Conservation (phyloP, 1,140 invertebrate species). For the Atopsyche davidsoni region DNA sequence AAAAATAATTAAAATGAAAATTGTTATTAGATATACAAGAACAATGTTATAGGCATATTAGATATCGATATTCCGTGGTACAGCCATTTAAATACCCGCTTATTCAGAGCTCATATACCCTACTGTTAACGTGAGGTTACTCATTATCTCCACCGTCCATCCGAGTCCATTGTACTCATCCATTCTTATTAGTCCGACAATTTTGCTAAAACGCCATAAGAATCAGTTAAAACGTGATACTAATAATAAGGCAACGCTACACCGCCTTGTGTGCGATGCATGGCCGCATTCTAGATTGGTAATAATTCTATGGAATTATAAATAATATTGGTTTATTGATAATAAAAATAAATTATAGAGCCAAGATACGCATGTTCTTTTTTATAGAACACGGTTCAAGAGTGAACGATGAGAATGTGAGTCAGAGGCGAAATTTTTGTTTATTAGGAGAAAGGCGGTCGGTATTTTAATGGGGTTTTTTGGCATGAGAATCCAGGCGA, state of each 20-base stretch:
- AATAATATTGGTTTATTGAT: conserved; percentile 31
- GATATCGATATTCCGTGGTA: too few species aligned
- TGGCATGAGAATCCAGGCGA: too few species aligned
- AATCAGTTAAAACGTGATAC: conserved; percentile 25
- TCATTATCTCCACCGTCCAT: conserved; percentile 11
- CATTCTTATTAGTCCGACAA: conserved; percentile 7
- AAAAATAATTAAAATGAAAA: too few species aligned
- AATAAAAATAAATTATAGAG: conserved; percentile 30
- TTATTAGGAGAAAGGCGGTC: too few species aligned
- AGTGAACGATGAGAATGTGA: neutral
- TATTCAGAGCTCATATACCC: too few species aligned
- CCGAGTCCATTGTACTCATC: conserved; percentile 11
- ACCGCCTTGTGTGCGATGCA: conserved; percentile 13
- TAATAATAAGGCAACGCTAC: conserved; percentile 22
- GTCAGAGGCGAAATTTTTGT: too few species aligned
- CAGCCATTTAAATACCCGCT: too few species aligned
- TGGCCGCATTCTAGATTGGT: conserved; percentile 23
- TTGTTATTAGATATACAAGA: too few species aligned
- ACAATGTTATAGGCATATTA: too few species aligned
- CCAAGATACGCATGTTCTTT: conserved; percentile 7
- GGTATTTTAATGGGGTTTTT: too few species aligned
- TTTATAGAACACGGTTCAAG: neutral
- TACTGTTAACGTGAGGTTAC: too few species aligned
- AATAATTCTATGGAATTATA: conserved; percentile 28
- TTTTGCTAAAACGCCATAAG: conserved; percentile 22